Evolutionary conservation across 53 echinoderm and acorn worm genomes (phyloP).

Genomic region (Apostichopus leukothele): DNA sequence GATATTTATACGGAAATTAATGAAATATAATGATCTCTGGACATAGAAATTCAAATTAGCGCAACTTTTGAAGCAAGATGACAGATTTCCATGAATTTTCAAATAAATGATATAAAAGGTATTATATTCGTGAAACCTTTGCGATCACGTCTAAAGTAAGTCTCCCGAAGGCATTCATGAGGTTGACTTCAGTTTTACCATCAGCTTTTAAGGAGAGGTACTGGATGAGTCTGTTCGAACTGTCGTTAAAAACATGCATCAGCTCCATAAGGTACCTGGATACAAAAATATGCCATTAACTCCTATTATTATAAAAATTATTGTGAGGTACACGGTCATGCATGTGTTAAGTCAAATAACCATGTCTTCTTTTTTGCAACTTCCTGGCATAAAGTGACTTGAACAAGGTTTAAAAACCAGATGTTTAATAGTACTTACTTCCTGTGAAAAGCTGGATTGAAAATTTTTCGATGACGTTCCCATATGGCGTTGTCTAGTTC

Average conservation of each 20-base stretch:
- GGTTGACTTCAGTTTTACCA: slow-evolving; percentile 68
- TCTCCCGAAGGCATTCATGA: slow-evolving; percentile 62
- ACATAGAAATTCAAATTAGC: too few species aligned
- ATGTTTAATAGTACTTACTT: slow-evolving; percentile 53
- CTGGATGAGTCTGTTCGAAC: slow-evolving; percentile 59
- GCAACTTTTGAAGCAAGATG: too few species aligned
- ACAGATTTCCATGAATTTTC: too few species aligned
- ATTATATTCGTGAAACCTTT: slow-evolving; percentile 48
- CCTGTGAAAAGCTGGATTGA: slow-evolving; percentile 75
- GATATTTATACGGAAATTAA: too few species aligned
- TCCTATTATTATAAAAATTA: too few species aligned
- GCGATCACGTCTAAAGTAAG: slow-evolving; percentile 75
- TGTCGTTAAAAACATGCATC: slow-evolving; percentile 62
- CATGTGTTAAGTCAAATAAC: too few species aligned
- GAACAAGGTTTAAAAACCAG: too few species aligned
- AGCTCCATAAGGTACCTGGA: slow-evolving; percentile 62
- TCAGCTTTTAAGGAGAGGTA: slow-evolving; percentile 58
- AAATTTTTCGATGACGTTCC: slow-evolving; percentile 55
- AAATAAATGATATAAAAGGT: too few species aligned
- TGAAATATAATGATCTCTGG: too few species aligned
- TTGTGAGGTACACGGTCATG: too few species aligned
- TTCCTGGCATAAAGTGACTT: too few species aligned
- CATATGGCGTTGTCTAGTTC: slow-evolving; percentile 61
- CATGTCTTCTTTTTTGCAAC: too few species aligned
- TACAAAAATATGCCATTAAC: background rate